Conservation (phyloP, 2,888 invertebrate species). For the Acronicta psi region DNA sequence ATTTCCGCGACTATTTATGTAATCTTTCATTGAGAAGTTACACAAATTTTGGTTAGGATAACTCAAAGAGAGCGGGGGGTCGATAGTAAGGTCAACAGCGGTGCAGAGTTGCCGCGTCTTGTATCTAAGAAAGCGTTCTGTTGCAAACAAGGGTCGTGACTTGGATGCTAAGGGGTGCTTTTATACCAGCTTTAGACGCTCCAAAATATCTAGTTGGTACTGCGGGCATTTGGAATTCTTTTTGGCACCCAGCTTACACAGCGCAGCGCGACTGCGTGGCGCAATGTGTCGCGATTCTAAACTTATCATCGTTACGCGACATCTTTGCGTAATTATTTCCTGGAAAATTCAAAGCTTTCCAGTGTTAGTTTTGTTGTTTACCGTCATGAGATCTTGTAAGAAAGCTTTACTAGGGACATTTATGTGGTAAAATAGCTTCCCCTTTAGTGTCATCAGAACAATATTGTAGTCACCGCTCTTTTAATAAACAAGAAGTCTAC, state of each 20-base stretch:
- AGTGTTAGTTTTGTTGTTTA: slow-evolving; percentile 40
- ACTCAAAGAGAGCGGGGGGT: slow-evolving; percentile 5
- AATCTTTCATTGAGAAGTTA: slow-evolving; percentile 11
- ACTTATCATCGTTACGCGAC: slow-evolving; percentile 54
- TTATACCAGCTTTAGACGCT: slow-evolving; percentile 9
- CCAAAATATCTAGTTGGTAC: slow-evolving; percentile 36
- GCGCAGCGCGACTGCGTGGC: background rate
- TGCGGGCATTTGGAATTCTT: slow-evolving; percentile 50
- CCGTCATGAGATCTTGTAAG: slow-evolving; percentile 33
- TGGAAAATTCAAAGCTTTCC: slow-evolving; percentile 53
- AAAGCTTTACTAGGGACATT: slow-evolving; percentile 37
- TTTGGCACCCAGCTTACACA: slow-evolving; percentile 16
- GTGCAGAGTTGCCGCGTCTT: slow-evolving; percentile 27
- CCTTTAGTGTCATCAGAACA: slow-evolving; percentile 37
- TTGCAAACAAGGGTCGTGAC: slow-evolving; percentile 49
- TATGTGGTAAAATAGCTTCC: slow-evolving; percentile 39
- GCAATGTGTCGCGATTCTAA: slow-evolving; percentile 59
- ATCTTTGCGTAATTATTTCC: slow-evolving; percentile 64
- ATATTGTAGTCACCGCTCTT: too few species aligned
- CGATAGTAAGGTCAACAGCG: slow-evolving; percentile 26
- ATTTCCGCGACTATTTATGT: slow-evolving; percentile 6
- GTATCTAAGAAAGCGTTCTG: slow-evolving; percentile 33
- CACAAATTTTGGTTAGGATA: slow-evolving; percentile 6
- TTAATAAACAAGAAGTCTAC: too few species aligned
- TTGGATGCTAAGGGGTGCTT: slow-evolving; percentile 27